phyloP scores from a whole-genome alignment of 2,797 vertebrate genomes.

The Jordanella pulchra region DNA sequence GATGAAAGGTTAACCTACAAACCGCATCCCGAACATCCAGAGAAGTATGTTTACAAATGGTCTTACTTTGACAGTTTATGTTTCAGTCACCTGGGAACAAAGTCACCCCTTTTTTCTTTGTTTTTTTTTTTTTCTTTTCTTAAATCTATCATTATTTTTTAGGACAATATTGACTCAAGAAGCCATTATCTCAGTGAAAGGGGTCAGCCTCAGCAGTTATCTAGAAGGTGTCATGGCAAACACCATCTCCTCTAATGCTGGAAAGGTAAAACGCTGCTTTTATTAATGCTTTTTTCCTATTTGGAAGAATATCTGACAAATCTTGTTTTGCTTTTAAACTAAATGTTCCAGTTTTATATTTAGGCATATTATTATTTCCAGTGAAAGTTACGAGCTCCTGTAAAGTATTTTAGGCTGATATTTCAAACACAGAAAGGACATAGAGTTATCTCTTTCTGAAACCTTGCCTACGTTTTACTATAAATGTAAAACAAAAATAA shows the following conservation, averaged over 20 bases:
- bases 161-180: conserved; percentile 96
- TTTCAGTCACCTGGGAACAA: not conserved
- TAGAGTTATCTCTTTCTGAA: not conserved
- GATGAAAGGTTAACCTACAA: conserved; percentile 93
- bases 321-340: not conserved
- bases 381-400: not conserved
- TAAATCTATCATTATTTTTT: conserved; percentile 3
- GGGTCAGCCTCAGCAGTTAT: conserved; percentile 96
- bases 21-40: conserved; percentile 91
- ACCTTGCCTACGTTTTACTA: not conserved
- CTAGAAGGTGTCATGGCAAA: conserved; percentile 94
- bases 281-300: not conserved
- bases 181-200: conserved; percentile 97
- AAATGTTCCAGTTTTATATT: no score
- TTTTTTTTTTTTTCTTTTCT: conserved; percentile 1
- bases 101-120: no score
- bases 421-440: not conserved
- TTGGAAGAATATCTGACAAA: not conserved
- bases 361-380: not conserved
- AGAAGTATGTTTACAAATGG: conserved; percentile 81
- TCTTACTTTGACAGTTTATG: not conserved
- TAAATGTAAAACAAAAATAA: not conserved
- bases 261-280: conserved; percentile 82
- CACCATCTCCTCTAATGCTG: conserved; percentile 94
- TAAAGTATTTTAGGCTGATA: not conserved